These are phyloP conservation scores for Magallana gigas DNA, from an alignment of 1,140 invertebrate genomes.

Conservation along the genomic window DNA sequence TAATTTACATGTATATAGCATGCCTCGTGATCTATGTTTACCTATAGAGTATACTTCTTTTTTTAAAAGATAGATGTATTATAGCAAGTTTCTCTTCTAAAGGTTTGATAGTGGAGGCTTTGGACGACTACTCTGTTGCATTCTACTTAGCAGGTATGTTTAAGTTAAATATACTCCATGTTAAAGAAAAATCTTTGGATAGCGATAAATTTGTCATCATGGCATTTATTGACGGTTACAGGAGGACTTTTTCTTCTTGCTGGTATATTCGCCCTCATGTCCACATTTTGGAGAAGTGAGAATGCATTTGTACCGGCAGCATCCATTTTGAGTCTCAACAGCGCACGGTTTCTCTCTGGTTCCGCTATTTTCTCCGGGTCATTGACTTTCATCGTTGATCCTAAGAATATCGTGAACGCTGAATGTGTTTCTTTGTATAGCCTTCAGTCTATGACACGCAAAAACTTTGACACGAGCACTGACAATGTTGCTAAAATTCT, in stretches of 20 bases:
- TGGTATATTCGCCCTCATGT: neutral
- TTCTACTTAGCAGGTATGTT: conserved; percentile 6
- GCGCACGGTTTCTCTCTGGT: neutral
- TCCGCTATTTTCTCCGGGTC: conserved; percentile 1
- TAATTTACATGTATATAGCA: too few relatives aligned
- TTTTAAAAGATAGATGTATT: too few relatives aligned
- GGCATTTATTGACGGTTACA: neutral
- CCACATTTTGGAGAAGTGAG: neutral
- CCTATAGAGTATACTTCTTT: too few relatives aligned
- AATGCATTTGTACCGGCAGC: neutral
- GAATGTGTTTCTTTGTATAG: neutral
- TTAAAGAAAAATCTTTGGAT: neutral
- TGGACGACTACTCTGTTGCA: neutral
- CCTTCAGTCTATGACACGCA: neutral
- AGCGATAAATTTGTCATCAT: neutral
- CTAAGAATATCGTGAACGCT: neutral
- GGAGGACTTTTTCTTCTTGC: neutral
- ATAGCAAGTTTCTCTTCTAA: too few relatives aligned
- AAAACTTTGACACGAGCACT: neutral
- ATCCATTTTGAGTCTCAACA: neutral
- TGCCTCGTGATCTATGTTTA: too few relatives aligned
- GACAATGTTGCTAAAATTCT: conserved; percentile 10
- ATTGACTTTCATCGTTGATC: neutral
- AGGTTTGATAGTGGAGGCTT: neutral
- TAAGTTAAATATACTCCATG: neutral